phyloP scores from a whole-genome alignment of 2,797 vertebrate genomes.

The Sebastolobus alascanus region DNA sequence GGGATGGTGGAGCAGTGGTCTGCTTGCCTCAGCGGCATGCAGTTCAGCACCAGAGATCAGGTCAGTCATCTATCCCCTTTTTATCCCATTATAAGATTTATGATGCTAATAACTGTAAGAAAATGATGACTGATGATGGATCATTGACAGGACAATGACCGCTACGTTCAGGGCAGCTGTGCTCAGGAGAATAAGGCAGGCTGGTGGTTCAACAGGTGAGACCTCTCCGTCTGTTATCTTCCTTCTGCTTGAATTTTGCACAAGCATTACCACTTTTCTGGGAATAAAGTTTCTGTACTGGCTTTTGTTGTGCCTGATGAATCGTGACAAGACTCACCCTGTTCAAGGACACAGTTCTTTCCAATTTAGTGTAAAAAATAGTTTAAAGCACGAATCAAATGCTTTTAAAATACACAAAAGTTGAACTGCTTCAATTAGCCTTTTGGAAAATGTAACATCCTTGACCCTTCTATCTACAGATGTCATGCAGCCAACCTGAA shows the following conservation, averaged over 20 bases:
- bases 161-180: conserved; percentile 89
- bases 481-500: conserved; percentile 93
- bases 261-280: neutral
- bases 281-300: neutral
- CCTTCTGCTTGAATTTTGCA: neutral
- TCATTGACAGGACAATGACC: conserved; percentile 88
- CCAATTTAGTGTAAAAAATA: neutral
- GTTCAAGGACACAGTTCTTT: neutral
- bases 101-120: neutral
- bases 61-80: conserved; percentile 23
- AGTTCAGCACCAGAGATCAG: conserved; percentile 91
- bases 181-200: conserved; percentile 89
- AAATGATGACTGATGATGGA: neutral
- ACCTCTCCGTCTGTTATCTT: neutral
- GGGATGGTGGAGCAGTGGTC: conserved; percentile 91
- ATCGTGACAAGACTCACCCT: neutral
- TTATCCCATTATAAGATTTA: neutral
- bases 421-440: neutral
- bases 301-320: neutral
- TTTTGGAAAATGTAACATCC: neutral
- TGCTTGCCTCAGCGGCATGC: conserved; percentile 89
- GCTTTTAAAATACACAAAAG: neutral
- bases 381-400: neutral
- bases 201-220: conserved; percentile 96
- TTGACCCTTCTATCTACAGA: conserved; percentile 70